Evolutionary conservation across 2,113 vertebrate species (phyloP), one percentile per base, ranked within the genome.

Genomic region (Leucosticte australis): DNA sequence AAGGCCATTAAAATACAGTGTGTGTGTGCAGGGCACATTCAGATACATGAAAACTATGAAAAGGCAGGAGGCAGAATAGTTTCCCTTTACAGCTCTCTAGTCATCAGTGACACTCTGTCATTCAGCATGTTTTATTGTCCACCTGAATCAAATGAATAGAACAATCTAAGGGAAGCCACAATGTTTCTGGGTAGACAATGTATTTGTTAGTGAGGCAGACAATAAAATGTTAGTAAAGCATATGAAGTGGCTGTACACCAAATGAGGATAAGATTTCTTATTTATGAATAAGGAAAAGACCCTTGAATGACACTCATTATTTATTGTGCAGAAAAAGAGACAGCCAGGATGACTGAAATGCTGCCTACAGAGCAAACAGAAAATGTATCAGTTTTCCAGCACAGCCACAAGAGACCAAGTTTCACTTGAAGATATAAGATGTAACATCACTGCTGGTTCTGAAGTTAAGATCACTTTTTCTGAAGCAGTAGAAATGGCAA

Each of bases 101-200:
- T 56, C 77, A 76, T 57, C 87, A 92, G 69, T 94, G 89, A 60
- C 90, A 93, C 0, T 1, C 79, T 92, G 92, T 96, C 82, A 88
- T 90, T 96, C 79, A 86, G 75, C 35, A 50, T 83, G 68, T 64
- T 94, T 93, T 89, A 95, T 71, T 96, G 90, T 83, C 67, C 83
- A 90, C 79, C 90, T 87, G 79, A 86, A 80, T 37, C 79, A 88
- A 86, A 92, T 75, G 39, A 92, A 96, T 33, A 86, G 79, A 85
- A 92, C 1, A 16, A 78, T 57, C 90, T 74, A 79, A 93, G 44
- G 78, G 78, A 95, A 94, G 82, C 55, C 84, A 77, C 67, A 73
- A 75, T 77, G 71, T 52, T 91, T 91, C 87, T 11, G 13, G 35
- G 74, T 2, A 91, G 78, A 57, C 75, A 92, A 59, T 7, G 9